Base-by-base conservation (phyloP, 1,140 invertebrate species). In the Drosophila sp. region DNA sequence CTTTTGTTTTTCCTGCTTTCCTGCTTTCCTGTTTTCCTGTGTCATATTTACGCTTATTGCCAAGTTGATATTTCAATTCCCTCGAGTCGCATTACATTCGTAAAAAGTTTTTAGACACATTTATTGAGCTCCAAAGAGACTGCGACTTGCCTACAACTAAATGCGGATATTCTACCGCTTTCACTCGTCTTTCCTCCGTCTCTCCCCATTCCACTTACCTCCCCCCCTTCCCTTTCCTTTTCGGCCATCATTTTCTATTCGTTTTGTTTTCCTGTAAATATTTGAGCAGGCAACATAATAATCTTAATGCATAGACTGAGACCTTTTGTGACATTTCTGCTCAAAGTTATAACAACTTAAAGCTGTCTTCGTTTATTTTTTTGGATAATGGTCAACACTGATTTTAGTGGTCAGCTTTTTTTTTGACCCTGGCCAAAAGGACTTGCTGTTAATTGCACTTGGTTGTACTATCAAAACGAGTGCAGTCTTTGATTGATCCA, bases 61-160 rank as follows among this genome's bases (percentile, higher is more conserved):
- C 45, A 66, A 72, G 69, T 72, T 72, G 62, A 79, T 81, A 69
- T 76, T 74, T 72, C 59, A 72, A 83, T 80, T 82, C 80, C 81
- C 80, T 40, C 2, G 81, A 80, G 80, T 51, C 81, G 72, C 81
- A 86, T 83, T 83, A 65, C 43, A 78, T 46, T 84, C 59, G 16
- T 56, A 65, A 80, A 65, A 80, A 84, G 79, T 71, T 86, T 80
- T 76, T 50, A 72, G 69, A 66, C 69, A 66, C 69, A 72, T 72
- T 72, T 72, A 72, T 72, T 66, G 69, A 58, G 61, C 67, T 50
- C 51, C 45, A 64, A 64, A 72, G 53, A 57, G 53, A 65, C 61
- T 58, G 62, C 36, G 34, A 7, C 51, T 29, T 45, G 63, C 16
- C 43, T 51, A 38, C 34, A 41, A 43, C 38, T 41, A 50, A 50